Evolutionary conservation across 2,888 invertebrate genomes (phyloP).

Genomic region (Elaeidobius kamerunicus): DNA sequence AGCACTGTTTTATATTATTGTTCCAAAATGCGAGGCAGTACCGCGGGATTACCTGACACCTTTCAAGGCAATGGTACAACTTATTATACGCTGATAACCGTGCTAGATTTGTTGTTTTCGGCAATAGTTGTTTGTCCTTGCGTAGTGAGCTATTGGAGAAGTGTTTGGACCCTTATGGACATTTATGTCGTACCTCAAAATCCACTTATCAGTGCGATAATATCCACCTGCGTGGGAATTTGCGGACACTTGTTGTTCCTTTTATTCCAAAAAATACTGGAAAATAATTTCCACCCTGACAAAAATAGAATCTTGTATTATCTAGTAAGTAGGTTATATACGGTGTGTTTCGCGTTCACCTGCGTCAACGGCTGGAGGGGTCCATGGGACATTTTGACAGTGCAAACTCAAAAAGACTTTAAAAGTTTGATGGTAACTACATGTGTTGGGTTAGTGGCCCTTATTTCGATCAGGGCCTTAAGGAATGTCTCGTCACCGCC

Average conservation of each 20-base stretch:
- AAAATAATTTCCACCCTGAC: constrained; percentile 62
- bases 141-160: constrained; percentile 84
- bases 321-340: constrained; percentile 69
- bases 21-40: constrained; percentile 61
- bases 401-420: constrained; percentile 60
- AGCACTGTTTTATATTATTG: background rate
- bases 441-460: constrained; percentile 62
- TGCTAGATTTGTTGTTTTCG: constrained; percentile 70
- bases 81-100: constrained; percentile 50
- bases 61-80: constrained; percentile 41
- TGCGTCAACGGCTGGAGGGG: constrained; percentile 90
- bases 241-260: constrained; percentile 68
- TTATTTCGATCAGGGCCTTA: constrained; percentile 67
- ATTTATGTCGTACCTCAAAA: constrained; percentile 65
- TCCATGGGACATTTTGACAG: constrained; percentile 74
- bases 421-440: constrained; percentile 62
- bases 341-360: constrained; percentile 70
- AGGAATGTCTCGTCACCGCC: constrained; percentile 82
- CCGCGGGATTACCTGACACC: constrained; percentile 62
- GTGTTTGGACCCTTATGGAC: constrained; percentile 79
- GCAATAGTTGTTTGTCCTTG: constrained; percentile 72
- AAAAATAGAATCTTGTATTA: constrained; percentile 67
- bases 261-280: constrained; percentile 62
- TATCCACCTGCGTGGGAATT: constrained; percentile 69
- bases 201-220: constrained; percentile 59